Percentiles rank a stretch among this genome's conserved stretches.
Conservation (phyloP, 2,113 vertebrate species). For the Halcyon malimbica region DNA sequence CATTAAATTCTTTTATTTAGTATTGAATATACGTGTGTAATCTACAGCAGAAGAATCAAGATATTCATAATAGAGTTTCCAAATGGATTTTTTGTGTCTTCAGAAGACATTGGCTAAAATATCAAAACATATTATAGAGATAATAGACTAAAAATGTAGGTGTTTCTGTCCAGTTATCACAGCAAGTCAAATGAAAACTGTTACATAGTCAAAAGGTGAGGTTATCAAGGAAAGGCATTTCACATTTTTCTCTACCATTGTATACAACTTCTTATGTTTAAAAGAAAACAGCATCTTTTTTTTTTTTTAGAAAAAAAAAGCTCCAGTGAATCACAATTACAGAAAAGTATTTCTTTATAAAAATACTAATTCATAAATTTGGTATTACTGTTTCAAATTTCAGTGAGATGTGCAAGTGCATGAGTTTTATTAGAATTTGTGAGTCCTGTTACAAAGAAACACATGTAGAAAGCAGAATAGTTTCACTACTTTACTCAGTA, state of each 20-base stretch:
- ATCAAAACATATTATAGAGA: neutral
- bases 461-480: neutral
- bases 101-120: neutral
- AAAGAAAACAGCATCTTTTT: neutral
- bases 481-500: neutral
- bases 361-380: neutral
- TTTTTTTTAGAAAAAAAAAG: neutral
- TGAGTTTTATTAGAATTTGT: neutral
- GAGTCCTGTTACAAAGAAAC: neutral
- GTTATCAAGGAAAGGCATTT: neutral
- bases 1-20: neutral
- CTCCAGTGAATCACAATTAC: neutral
- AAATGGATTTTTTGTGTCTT: neutral
- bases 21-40: neutral
- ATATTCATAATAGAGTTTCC: neutral
- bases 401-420: neutral
- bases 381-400: neutral
- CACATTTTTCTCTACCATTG: neutral
- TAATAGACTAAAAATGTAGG: neutral
- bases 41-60: neutral
- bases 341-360: neutral
- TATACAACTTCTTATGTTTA: neutral
- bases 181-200: neutral
- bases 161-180: neutral
- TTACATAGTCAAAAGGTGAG: neutral